Percentiles rank a stretch among this genome's conserved stretches.
Evolutionary conservation across 2,888 invertebrate genomes (phyloP).

Genomic region (Eupsilia transversa): DNA sequence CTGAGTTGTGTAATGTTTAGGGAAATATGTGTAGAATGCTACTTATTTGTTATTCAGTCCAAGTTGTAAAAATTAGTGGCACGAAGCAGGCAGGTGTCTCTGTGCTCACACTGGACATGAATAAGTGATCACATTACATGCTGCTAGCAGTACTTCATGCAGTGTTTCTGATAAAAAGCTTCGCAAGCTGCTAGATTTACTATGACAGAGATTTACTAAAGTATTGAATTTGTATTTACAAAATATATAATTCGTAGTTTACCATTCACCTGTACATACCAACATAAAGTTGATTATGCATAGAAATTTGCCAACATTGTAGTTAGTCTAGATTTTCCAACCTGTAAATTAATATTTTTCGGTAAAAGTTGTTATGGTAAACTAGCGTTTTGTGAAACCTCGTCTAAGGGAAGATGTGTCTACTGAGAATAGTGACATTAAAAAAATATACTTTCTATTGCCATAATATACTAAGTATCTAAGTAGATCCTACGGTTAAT

Average conservation of each 20-base stretch:
- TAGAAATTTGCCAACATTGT: neutral
- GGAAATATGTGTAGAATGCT: slow-evolving; percentile 35
- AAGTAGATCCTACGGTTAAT: neutral
- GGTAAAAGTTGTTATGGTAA: neutral
- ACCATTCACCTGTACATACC: neutral
- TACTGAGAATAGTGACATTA: neutral
- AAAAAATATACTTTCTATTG: neutral
- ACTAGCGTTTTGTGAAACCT: slow-evolving; percentile 9
- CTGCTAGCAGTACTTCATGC: slow-evolving; percentile 11
- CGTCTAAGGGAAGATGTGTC: neutral
- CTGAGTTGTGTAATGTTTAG: slow-evolving; percentile 43
- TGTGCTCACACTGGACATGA: slow-evolving; percentile 40
- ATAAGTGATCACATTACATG: slow-evolving; percentile 49
- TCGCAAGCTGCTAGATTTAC: slow-evolving; percentile 12
- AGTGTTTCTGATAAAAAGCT: slow-evolving; percentile 25
- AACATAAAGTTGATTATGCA: neutral
- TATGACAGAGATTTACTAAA: neutral
- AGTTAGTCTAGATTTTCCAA: neutral
- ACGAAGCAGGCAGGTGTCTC: slow-evolving; percentile 52
- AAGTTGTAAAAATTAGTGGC: slow-evolving; percentile 53
- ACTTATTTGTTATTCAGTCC: slow-evolving; percentile 51
- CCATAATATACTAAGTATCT: neutral
- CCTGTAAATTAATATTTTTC: neutral
- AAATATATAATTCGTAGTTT: neutral
- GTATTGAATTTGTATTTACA: slow-evolving; percentile 12